phyloP scores from a whole-genome alignment of 2,113 vertebrate genomes.

The Percopsis transmontana region DNA sequence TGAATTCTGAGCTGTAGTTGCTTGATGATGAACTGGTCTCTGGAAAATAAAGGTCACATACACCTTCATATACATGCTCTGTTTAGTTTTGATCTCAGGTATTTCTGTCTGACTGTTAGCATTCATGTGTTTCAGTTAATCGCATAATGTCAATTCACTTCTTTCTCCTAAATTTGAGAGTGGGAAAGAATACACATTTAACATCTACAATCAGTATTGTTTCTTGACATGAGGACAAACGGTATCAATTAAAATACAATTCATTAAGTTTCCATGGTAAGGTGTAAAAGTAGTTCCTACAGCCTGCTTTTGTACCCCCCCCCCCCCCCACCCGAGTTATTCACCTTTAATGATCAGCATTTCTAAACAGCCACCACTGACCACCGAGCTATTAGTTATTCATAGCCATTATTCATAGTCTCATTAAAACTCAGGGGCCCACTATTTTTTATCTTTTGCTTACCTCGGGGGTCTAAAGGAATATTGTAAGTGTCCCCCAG shows the following conservation, averaged over 20 bases:
- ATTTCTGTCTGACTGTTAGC: no score
- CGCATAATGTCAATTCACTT: neutral
- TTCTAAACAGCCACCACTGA: neutral
- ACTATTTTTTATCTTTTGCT: constrained; percentile 67
- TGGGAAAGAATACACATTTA: neutral
- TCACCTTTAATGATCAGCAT: neutral
- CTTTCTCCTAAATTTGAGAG: neutral
- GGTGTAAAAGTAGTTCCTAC: neutral
- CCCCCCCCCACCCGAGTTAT: neutral
- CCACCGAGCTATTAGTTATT: neutral
- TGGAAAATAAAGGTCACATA: constrained; percentile 59
- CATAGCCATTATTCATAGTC: neutral
- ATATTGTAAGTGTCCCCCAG: constrained; percentile 99
- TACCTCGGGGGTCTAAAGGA: constrained; percentile 99
- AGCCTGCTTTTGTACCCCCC: neutral
- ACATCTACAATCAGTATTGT: neutral
- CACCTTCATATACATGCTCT: neutral
- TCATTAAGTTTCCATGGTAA: constrained; percentile 3
- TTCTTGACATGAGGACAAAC: neutral
- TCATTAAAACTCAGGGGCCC: constrained; percentile 13
- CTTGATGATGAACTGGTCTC: constrained; percentile 90
- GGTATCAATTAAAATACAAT: neutral
- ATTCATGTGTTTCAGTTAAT: neutral
- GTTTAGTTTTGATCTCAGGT: neutral
- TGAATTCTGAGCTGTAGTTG: constrained; percentile 94